These are phyloP conservation scores for Rotaria magnacalcarata DNA, from an alignment of 2,888 invertebrate genomes.

Conservation along the genomic window DNA sequence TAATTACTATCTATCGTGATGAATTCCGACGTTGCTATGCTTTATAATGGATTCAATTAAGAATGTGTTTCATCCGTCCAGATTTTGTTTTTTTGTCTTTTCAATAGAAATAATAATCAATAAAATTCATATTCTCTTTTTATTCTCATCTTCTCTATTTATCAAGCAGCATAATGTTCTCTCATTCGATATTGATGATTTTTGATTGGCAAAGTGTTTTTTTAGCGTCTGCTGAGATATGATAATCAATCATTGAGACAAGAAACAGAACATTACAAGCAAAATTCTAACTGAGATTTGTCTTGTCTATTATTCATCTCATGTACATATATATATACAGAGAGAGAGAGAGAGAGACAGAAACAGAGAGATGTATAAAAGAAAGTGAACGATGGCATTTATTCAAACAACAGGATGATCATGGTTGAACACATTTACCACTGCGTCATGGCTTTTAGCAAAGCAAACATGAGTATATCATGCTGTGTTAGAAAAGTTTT, in stretches of 20 bases:
- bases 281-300: not conserved
- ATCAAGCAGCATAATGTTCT: not conserved
- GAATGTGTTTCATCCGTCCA: not conserved
- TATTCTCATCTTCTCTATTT: not conserved
- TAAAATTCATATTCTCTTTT: not conserved
- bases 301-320: constrained; percentile 1
- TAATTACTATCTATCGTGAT: constrained; percentile 14
- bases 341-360: too few species aligned
- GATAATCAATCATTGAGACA: constrained; percentile 24
- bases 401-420: not conserved
- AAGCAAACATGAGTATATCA: not conserved
- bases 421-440: constrained; percentile 4
- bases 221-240: constrained; percentile 27
- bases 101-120: not conserved
- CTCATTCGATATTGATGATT: not conserved
- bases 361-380: not conserved
- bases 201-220: constrained; percentile 37
- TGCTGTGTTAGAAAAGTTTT: not conserved
- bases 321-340: not conserved
- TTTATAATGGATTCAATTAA: not conserved
- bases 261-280: constrained; percentile 1
- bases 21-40: constrained; percentile 20
- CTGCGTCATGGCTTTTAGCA: constrained; percentile 16
- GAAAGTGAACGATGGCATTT: constrained; percentile 14
- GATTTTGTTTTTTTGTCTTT: not conserved